Conservation (phyloP, 2,888 invertebrate species). For the Xanthorhoe designata region DNA sequence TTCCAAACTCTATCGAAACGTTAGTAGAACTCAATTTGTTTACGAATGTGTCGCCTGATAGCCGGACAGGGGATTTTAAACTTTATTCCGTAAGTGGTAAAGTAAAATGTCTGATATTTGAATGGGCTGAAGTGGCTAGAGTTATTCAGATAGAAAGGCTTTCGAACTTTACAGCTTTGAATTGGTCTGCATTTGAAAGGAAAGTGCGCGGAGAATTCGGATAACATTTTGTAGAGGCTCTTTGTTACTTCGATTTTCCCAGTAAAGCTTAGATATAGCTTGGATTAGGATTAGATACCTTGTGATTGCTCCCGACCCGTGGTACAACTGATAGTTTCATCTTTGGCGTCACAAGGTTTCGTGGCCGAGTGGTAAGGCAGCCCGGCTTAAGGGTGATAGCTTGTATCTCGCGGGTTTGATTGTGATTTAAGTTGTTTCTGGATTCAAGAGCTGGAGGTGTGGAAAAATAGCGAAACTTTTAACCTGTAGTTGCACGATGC, state of each 20-base stretch:
- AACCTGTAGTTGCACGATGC: no score
- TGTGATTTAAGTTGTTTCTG: no score
- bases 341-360: no score
- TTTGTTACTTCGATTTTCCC: conserved; percentile 7
- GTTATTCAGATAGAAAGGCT: conserved; percentile 36
- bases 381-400: no score
- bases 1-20: conserved; percentile 37
- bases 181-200: conserved; percentile 38
- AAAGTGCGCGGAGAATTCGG: conserved; percentile 26
- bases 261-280: conserved; percentile 12
- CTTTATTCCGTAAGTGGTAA: conserved; percentile 17
- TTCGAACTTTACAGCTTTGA: conserved; percentile 33
- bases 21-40: conserved; percentile 30
- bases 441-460: no score
- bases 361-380: no score
- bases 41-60: conserved; percentile 20
- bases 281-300: background rate
- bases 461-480: no score
- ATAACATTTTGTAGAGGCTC: conserved; percentile 25
- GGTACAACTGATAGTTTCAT: no score
- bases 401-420: no score
- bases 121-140: conserved; percentile 29
- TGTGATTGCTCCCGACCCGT: background rate
- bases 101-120: conserved; percentile 15
- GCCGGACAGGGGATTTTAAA: conserved; percentile 22